phyloP scores from a whole-genome alignment of 2,797 vertebrate species.

The Australoheros facetus region DNA sequence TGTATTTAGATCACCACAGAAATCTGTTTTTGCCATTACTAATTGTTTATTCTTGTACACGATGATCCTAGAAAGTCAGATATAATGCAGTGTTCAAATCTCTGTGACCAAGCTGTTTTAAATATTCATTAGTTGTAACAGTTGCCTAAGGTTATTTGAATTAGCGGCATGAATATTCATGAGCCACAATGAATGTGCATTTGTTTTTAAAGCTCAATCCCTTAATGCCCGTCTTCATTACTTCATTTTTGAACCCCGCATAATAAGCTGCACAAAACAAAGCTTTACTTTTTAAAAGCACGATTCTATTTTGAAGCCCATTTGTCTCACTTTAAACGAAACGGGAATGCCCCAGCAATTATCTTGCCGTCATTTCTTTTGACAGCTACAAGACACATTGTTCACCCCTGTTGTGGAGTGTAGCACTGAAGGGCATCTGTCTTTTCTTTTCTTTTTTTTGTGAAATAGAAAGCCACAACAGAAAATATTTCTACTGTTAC shows the following conservation, averaged over 20 bases:
- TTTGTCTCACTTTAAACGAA: conserved; percentile 70
- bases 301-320: conserved; percentile 54
- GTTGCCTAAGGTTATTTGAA: conserved; percentile 96
- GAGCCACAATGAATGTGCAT: conserved; percentile 86
- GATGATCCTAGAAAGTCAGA: conserved; percentile 86
- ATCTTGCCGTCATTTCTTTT: conserved; percentile 74
- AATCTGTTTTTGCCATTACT: conserved; percentile 73
- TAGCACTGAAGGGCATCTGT: conserved; percentile 75
- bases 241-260: conserved; percentile 54
- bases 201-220: conserved; percentile 86
- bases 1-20: conserved; percentile 64
- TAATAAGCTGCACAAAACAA: conserved; percentile 75
- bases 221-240: conserved; percentile 77
- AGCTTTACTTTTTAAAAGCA: conserved; percentile 68
- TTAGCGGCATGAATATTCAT: conserved; percentile 94
- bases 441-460: conserved; percentile 37
- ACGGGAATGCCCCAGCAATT: conserved; percentile 71
- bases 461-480: conserved; percentile 70
- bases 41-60: conserved; percentile 90
- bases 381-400: conserved; percentile 76
- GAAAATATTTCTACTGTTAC: conserved; percentile 74
- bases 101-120: conserved; percentile 90
- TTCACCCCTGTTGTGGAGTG: conserved; percentile 64
- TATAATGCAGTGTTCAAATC: conserved; percentile 87
- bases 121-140: conserved; percentile 93